Conservation (phyloP, 2,888 invertebrate genomes). For the Scaptodrosophila latifasciaeformis region DNA sequence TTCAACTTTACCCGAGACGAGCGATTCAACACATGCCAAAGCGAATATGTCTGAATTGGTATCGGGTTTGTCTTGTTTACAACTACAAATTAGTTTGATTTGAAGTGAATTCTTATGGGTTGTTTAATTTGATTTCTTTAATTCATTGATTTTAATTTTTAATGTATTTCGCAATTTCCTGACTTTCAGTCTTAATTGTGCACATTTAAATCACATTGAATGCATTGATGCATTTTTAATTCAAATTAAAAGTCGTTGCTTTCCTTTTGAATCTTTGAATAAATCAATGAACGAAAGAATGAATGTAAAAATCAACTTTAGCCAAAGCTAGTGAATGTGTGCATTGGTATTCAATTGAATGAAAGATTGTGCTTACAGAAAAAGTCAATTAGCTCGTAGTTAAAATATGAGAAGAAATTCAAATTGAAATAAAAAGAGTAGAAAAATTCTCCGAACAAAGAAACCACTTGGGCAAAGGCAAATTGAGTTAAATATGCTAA, state of each 20-base stretch:
- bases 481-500: background rate
- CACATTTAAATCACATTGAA: conserved; percentile 39
- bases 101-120: conserved; percentile 1
- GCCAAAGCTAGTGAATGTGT: background rate
- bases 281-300: background rate
- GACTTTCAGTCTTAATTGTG: conserved; percentile 60
- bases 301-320: too few species aligned
- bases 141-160: conserved; percentile 53
- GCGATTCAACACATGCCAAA: background rate
- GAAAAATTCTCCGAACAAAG: background rate
- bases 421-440: too few species aligned
- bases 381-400: background rate
- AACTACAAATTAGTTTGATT: conserved; percentile 50
- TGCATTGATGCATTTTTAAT: conserved; percentile 62
- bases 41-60: background rate
- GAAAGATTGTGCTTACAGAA: background rate
- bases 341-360: background rate
- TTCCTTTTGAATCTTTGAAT: background rate
- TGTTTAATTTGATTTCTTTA: conserved; percentile 35
- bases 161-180: conserved; percentile 63
- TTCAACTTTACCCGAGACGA: conserved; percentile 33
- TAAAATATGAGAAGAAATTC: background rate
- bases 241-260: conserved; percentile 55
- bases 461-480: background rate
- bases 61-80: conserved; percentile 33